phyloP scores from a whole-genome alignment of 1,140 invertebrate species.

The Tyrophagus putrescentiae region DNA sequence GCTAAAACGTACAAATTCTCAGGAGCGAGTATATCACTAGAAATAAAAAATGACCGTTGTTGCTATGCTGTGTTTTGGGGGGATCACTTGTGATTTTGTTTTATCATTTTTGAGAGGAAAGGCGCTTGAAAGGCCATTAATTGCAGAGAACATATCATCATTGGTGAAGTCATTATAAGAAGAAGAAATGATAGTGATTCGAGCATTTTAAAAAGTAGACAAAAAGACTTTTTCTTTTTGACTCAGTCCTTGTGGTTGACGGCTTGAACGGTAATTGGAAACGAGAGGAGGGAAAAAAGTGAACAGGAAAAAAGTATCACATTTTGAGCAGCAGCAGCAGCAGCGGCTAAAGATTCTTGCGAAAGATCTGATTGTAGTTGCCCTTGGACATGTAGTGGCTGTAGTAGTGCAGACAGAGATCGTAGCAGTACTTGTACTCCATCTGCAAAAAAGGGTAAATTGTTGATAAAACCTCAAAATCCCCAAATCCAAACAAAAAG shows the following conservation, averaged over 20 bases:
- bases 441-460: constrained; percentile 48
- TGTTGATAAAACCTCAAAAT: constrained; percentile 7
- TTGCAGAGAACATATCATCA: too few relatives aligned
- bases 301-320: not conserved
- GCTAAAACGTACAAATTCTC: too few relatives aligned
- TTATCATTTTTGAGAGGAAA: too few relatives aligned
- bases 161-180: too few relatives aligned
- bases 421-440: constrained; percentile 93
- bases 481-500: not conserved
- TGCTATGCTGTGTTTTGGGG: too few relatives aligned
- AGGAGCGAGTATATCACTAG: too few relatives aligned
- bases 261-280: not conserved
- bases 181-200: too few relatives aligned
- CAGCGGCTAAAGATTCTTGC: not conserved
- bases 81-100: too few relatives aligned
- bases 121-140: too few relatives aligned
- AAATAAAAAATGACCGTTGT: too few relatives aligned
- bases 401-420: constrained; percentile 79
- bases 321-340: not conserved
- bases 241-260: not conserved
- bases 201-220: too few relatives aligned
- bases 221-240: not conserved
- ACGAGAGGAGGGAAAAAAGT: not conserved
- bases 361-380: constrained; percentile 9
- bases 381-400: constrained; percentile 72